phyloP scores from a whole-genome alignment of 2,113 vertebrate species.

The Gasterosteus nipponicus region DNA sequence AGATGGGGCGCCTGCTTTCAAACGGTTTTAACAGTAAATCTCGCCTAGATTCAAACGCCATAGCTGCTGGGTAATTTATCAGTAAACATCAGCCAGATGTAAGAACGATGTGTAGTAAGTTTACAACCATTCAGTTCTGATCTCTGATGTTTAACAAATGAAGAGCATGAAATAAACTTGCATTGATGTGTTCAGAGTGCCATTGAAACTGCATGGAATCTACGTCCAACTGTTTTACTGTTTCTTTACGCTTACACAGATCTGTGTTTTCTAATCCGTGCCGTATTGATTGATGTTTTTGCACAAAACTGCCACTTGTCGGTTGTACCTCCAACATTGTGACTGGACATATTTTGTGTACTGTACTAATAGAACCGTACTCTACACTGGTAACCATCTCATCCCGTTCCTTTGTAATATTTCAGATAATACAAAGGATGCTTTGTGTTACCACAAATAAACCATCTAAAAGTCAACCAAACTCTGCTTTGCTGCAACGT shows the following conservation, averaged over 20 bases:
- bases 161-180: not conserved
- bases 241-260: constrained; percentile 23
- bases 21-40: constrained; percentile 6
- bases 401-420: constrained; percentile 29
- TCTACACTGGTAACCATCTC: not conserved
- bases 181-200: constrained; percentile 13
- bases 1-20: constrained; percentile 8
- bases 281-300: constrained; percentile 48
- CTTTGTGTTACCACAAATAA: constrained; percentile 50
- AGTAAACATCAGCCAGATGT: constrained; percentile 15
- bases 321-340: constrained; percentile 47
- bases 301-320: constrained; percentile 71
- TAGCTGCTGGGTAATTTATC: not conserved
- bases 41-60: not conserved
- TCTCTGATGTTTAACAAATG: constrained; percentile 16
- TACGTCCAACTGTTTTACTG: not conserved
- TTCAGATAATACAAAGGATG: constrained; percentile 30
- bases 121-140: not conserved
- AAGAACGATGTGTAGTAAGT: not conserved
- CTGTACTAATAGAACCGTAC: constrained; percentile 5
- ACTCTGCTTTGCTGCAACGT: not conserved
- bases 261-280: constrained; percentile 36
- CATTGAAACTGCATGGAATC: constrained; percentile 38
- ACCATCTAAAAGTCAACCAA: constrained; percentile 8
- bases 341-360: constrained; percentile 33